These are phyloP conservation scores for Neolamprologus devosi DNA, from an alignment of 2,113 vertebrate species.

Conservation along the genomic window DNA sequence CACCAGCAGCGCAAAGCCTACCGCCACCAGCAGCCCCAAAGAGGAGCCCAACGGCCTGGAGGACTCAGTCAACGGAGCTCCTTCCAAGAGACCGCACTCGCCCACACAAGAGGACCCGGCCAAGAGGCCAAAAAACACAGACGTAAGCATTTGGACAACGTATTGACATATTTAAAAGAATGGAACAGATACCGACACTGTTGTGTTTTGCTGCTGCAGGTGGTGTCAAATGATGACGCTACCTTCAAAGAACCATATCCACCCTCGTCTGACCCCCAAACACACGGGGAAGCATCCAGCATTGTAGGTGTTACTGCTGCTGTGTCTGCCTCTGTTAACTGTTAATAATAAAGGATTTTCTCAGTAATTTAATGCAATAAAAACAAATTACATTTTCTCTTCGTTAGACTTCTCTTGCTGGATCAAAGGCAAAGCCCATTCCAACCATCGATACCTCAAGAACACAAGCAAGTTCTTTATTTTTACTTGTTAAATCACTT, in stretches of 20 bases:
- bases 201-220: slow-evolving; percentile 11
- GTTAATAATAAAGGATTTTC: neutral
- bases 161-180: neutral
- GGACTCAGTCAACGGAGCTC: slow-evolving; percentile 41
- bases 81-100: slow-evolving; percentile 72
- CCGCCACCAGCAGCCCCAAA: slow-evolving; percentile 58
- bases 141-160: slow-evolving; percentile 9
- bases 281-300: slow-evolving; percentile 58
- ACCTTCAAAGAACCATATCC: slow-evolving; percentile 72
- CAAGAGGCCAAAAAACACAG: slow-evolving; percentile 73
- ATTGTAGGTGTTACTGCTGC: slow-evolving; percentile 21
- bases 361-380: neutral
- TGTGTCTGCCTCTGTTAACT: neutral
- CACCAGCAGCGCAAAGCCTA: slow-evolving; percentile 63
- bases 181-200: neutral
- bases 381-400: neutral
- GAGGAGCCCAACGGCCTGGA: slow-evolving; percentile 70
- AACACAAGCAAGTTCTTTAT: slow-evolving; percentile 77
- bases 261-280: slow-evolving; percentile 46
- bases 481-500: neutral
- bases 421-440: slow-evolving; percentile 78
- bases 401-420: slow-evolving; percentile 56
- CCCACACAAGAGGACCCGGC: slow-evolving; percentile 68
- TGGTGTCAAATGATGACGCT: slow-evolving; percentile 56
- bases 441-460: slow-evolving; percentile 82